A percentile compares a stretch with the other conserved stretches of the same genome.
These are phyloP conservation scores for Rhinophrynus dorsalis DNA, from an alignment of 2,797 vertebrate species.

Conservation along the genomic window DNA sequence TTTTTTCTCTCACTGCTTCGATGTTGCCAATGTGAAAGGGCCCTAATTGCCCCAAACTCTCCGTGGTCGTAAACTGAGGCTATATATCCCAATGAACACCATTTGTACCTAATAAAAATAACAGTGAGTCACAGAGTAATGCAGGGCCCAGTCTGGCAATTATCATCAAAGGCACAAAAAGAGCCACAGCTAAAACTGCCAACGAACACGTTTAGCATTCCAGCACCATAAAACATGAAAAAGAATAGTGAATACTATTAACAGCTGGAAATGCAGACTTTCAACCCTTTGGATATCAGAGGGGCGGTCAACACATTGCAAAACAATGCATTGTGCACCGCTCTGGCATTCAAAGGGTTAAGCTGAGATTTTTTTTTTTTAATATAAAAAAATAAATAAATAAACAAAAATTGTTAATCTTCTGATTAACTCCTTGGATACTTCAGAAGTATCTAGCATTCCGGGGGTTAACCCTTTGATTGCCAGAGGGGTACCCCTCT, in stretches of 20 bases:
- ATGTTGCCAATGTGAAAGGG: not conserved
- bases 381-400: too few relatives aligned
- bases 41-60: not conserved
- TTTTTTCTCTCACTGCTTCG: not conserved
- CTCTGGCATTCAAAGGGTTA: too few relatives aligned
- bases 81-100: slow-evolving; percentile 18
- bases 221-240: slow-evolving; percentile 58
- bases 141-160: slow-evolving; percentile 29
- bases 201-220: slow-evolving; percentile 55
- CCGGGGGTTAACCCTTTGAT: too few relatives aligned
- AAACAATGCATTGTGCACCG: too few relatives aligned
- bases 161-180: slow-evolving; percentile 32
- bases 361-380: too few relatives aligned
- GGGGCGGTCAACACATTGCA: too few relatives aligned
- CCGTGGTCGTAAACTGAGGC: not conserved
- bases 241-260: slow-evolving; percentile 64
- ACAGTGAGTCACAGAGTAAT: slow-evolving; percentile 30
- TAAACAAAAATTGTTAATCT: too few relatives aligned
- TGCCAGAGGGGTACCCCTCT: too few relatives aligned
- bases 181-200: slow-evolving; percentile 21
- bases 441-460: too few relatives aligned
- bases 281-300: too few relatives aligned
- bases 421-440: too few relatives aligned
- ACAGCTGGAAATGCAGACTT: slow-evolving; percentile 59
- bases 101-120: slow-evolving; percentile 38